Evolutionary conservation across 2,797 vertebrate genomes (phyloP), one percentile per base, ranked within the genome.

Genomic region (Ceryle rudis): DNA sequence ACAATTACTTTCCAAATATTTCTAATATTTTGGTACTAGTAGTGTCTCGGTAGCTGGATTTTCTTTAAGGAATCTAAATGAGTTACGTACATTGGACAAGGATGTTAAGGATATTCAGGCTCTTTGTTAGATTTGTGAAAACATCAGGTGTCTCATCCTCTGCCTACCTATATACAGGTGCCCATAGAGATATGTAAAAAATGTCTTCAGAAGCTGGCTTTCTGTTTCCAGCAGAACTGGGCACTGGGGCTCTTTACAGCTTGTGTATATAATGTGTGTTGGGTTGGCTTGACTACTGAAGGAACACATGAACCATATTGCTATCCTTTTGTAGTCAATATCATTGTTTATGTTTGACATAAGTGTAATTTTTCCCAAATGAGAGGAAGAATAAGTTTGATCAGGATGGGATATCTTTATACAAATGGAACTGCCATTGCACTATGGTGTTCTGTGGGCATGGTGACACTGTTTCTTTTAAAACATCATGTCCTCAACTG

Each of bases 401-500:
- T 66, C 8, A 66, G 18, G 16, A 71, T 41, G 16, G 71, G 33
- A 64, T 29, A 7, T 10, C 41, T 77, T 49, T 67, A 29, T 23
- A 66, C 25, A 87, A 65, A 57, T 15, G 2, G 41, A 71, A 49
- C 14, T 64, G 33, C 26, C 22, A 13, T 19, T 67, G 60, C 21
- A 51, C 42, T 57, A 2, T 39, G 14, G 20, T 64, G 18, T 49
- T 94, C 72, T 69, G 41, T 57, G 49, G 44, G 44, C 7, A 16
- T 9, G 14, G 66, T 35, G 14, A 77, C 42, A 29, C 11, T 22
- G 5, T 1, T 14, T 71, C 60, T 18, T 29, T 0, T 0, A 23
- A 17, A 35, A 64, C 37, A 29, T 4, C 2, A 9, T 10, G 21
- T 46, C 18, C 11, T 25, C 60, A 72, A 73, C 37, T 39, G 54